Conservation (phyloP, 2,888 invertebrate genomes). For the Agrilus mali region DNA sequence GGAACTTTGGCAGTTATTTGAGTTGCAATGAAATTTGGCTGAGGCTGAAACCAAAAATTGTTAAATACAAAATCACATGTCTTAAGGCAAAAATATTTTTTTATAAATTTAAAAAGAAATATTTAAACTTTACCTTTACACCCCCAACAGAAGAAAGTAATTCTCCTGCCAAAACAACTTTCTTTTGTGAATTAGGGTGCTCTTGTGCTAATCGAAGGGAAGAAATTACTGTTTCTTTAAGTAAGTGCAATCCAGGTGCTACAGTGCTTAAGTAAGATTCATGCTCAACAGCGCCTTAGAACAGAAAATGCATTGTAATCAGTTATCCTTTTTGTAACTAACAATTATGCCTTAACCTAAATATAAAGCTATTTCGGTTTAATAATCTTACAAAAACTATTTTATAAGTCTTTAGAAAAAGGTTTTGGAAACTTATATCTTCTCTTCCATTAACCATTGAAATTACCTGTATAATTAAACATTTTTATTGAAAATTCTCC, state of each 20-base stretch:
- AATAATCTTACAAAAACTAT: too few relatives aligned
- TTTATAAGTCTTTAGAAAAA: too few relatives aligned
- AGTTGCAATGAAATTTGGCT: slow-evolving; percentile 66
- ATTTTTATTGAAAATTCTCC: slow-evolving; percentile 60
- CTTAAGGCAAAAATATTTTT: too few relatives aligned
- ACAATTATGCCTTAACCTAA: background rate
- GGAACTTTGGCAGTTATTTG: slow-evolving; percentile 67
- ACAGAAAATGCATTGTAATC: slow-evolving; percentile 11
- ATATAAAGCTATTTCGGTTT: background rate
- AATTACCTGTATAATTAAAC: slow-evolving; percentile 31
- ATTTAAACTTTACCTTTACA: slow-evolving; percentile 22
- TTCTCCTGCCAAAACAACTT: slow-evolving; percentile 50
- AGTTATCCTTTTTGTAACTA: background rate
- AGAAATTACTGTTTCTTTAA: slow-evolving; percentile 64
- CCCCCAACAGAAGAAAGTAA: slow-evolving; percentile 34
- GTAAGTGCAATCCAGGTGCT: slow-evolving; percentile 52
- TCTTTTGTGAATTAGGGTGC: slow-evolving; percentile 37
- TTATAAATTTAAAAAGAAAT: too few relatives aligned
- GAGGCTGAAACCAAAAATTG: slow-evolving; percentile 25
- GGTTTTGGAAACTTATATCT: too few relatives aligned
- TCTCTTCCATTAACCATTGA: too few relatives aligned
- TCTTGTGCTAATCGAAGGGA: slow-evolving; percentile 50
- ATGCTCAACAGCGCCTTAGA: slow-evolving; percentile 47
- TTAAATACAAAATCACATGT: too few relatives aligned
- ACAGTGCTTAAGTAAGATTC: slow-evolving; percentile 63